Conservation (phyloP, 2,113 vertebrate species). For the Hoplias malabaricus region DNA sequence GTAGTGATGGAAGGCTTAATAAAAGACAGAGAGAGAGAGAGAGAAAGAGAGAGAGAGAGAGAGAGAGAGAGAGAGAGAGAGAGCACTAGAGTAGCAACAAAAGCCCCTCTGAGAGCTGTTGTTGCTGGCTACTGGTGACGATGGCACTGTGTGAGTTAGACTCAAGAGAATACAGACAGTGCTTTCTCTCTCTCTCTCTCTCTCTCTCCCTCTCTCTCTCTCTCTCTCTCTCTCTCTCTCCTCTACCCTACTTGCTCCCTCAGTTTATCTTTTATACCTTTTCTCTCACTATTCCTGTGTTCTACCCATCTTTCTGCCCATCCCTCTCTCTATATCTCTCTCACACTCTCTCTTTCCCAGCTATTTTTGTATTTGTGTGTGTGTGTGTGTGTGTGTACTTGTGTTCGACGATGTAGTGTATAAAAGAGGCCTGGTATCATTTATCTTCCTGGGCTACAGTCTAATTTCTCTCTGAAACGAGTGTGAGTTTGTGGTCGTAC, state of each 20-base stretch:
- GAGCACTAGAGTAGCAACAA: constrained; percentile 48
- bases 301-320: too few species aligned
- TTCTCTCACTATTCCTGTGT: too few species aligned
- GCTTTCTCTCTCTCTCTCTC: constrained; percentile 11
- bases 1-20: constrained; percentile 64
- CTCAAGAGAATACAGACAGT: constrained; percentile 1
- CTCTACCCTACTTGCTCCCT: too few species aligned
- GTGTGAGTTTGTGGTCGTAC: constrained; percentile 1
- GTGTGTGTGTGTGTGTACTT: background rate
- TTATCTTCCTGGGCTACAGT: constrained; percentile 15
- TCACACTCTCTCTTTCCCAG: too few species aligned
- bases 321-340: too few species aligned
- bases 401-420: constrained; percentile 1
- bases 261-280: too few species aligned
- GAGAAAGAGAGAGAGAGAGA: constrained; percentile 35
- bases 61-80: background rate
- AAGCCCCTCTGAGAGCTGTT: constrained; percentile 57
- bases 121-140: constrained; percentile 57
- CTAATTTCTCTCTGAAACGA: constrained; percentile 27
- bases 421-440: constrained; percentile 12
- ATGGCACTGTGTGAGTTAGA: constrained; percentile 27
- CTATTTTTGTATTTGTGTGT: background rate
- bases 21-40: constrained; percentile 40
- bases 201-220: too few species aligned
- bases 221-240: too few species aligned